Percentiles rank a stretch among this genome's conserved stretches.
These are phyloP conservation scores for Hapalemur alaotrensis DNA, from an alignment of 2,797 vertebrate genomes.

Conservation along the genomic window DNA sequence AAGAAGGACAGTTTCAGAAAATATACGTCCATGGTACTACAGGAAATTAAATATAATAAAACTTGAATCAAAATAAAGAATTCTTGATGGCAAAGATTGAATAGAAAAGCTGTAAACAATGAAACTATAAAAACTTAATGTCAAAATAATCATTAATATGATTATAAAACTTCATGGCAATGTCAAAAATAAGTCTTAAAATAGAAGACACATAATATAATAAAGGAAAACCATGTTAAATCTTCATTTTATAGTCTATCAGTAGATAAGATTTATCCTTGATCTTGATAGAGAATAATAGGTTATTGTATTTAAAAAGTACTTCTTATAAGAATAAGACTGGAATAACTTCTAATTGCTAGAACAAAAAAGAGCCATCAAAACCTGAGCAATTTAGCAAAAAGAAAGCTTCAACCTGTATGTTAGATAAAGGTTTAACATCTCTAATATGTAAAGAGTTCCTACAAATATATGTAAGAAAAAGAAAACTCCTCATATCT, in stretches of 20 bases:
- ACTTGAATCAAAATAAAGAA: not conserved
- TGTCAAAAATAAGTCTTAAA: not conserved
- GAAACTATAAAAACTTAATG: not conserved
- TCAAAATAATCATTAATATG: not conserved
- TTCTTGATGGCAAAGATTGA: not conserved
- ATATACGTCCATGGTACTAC: not conserved
- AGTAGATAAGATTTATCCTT: not conserved
- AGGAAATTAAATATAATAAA: not conserved
- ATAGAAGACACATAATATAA: not conserved
- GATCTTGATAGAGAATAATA: not conserved
- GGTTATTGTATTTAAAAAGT: not conserved
- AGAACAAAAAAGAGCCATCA: not conserved
- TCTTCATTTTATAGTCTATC: not conserved
- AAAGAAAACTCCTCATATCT: not conserved
- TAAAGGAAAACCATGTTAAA: not conserved
- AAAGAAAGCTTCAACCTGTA: not conserved
- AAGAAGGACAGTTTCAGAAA: not conserved
- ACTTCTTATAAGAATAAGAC: not conserved
- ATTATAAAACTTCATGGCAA: not conserved
- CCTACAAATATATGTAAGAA: not conserved
- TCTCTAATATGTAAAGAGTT: not conserved
- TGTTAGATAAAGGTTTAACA: not conserved
- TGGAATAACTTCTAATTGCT: not conserved
- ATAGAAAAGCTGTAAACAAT: not conserved
- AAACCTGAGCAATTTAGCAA: not conserved